These are phyloP conservation scores for Heloderma charlesbogerti DNA, from an alignment of 2,113 vertebrate species.

Conservation along the genomic window DNA sequence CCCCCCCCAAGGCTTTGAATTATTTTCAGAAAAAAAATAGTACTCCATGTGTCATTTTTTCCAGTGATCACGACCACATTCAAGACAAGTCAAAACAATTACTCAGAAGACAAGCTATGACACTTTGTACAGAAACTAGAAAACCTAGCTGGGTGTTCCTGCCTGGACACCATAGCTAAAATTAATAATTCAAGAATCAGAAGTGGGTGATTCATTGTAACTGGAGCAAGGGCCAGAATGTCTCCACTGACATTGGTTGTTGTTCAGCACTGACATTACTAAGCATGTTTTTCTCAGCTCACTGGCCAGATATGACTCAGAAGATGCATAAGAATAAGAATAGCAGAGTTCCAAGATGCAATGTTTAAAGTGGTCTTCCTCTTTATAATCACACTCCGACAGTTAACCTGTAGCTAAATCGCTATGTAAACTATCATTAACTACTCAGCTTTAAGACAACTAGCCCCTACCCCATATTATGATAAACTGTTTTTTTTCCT, in stretches of 20 bases:
- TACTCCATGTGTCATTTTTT: slow-evolving; percentile 7
- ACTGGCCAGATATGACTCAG: slow-evolving; percentile 71
- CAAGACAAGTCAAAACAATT: slow-evolving; percentile 34
- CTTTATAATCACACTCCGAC: slow-evolving; percentile 41
- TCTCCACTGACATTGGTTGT: slow-evolving; percentile 34
- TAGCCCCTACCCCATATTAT: slow-evolving; percentile 1
- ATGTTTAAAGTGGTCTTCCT: slow-evolving; percentile 65
- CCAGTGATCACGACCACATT: slow-evolving; percentile 15
- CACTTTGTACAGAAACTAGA: slow-evolving; percentile 19
- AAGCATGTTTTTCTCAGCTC: slow-evolving; percentile 58
- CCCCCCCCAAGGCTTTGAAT: background rate
- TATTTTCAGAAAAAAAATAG: background rate
- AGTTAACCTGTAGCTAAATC: slow-evolving; percentile 46
- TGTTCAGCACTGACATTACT: slow-evolving; percentile 44
- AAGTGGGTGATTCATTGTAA: slow-evolving; percentile 47
- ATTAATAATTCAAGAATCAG: slow-evolving; percentile 50
- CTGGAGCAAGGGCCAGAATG: slow-evolving; percentile 32
- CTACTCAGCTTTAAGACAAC: slow-evolving; percentile 29
- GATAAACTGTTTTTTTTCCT: background rate
- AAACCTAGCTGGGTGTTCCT: background rate
- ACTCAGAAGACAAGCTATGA: slow-evolving; percentile 12
- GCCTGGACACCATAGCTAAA: slow-evolving; percentile 50
- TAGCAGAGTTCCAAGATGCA: slow-evolving; percentile 40
- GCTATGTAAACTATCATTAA: slow-evolving; percentile 46
- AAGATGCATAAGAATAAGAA: slow-evolving; percentile 58